These are phyloP conservation scores for Dolichallabes microphthalmus DNA, from an alignment of 2,113 vertebrate genomes.

Conservation along the genomic window DNA sequence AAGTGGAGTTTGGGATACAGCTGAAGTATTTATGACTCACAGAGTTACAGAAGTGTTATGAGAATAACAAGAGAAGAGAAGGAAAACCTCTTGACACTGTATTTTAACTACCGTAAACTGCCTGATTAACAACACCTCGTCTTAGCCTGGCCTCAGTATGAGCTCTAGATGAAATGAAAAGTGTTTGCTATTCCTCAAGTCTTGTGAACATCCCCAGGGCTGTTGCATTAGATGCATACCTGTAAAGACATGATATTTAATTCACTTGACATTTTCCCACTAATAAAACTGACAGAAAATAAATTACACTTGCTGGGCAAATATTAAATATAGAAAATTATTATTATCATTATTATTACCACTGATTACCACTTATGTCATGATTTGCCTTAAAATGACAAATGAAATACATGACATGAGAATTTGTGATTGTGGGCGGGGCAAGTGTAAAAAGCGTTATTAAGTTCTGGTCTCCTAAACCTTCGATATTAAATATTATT, in stretches of 20 bases:
- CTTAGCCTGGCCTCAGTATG: neutral
- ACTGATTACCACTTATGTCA: neutral
- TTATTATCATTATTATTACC: neutral
- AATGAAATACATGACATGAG: neutral
- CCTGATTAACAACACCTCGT: neutral
- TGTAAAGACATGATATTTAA: neutral
- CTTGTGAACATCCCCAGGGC: neutral
- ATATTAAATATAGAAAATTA: slow-evolving; percentile 1
- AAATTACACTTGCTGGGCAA: neutral
- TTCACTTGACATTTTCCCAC: neutral
- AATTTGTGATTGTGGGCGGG: neutral
- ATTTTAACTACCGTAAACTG: neutral
- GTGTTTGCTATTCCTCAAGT: neutral
- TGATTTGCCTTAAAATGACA: neutral
- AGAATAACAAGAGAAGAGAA: neutral
- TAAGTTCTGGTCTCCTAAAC: neutral
- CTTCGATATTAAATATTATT: too few species aligned
- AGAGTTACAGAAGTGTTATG: neutral
- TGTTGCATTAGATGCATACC: neutral
- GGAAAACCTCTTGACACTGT: neutral
- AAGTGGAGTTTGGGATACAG: neutral
- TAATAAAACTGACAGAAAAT: slow-evolving; percentile 1
- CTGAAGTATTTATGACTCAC: neutral
- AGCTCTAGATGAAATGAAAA: neutral
- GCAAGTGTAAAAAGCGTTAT: neutral